Evolutionary conservation across 2,113 vertebrate genomes (phyloP).

Genomic region (Actenoides lindsayi): DNA sequence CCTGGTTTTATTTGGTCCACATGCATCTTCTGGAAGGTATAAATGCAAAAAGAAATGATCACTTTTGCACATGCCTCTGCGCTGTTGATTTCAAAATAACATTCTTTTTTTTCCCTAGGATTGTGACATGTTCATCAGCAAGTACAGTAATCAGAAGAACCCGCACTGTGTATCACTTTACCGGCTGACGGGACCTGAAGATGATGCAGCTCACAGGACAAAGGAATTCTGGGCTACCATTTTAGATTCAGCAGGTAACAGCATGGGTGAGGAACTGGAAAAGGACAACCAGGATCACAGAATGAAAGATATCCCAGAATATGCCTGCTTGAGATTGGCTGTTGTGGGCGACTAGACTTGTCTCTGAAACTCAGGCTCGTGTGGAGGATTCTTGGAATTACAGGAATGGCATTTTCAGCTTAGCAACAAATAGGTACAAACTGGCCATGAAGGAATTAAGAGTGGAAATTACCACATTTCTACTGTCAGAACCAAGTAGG

Average conservation of each 20-base stretch:
- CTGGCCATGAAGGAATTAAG: not conserved
- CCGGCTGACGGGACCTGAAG: constrained; percentile 74
- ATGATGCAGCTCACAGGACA: constrained; percentile 68
- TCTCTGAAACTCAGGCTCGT: not conserved
- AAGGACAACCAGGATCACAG: not conserved
- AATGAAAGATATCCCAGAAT: not conserved
- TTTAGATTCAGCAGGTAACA: constrained; percentile 82
- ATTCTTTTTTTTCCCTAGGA: constrained; percentile 67
- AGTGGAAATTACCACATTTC: not conserved
- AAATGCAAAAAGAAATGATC: not conserved
- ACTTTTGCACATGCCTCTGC: not conserved
- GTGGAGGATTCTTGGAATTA: not conserved
- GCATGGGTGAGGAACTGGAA: not conserved
- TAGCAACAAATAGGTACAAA: not conserved
- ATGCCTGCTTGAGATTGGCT: not conserved
- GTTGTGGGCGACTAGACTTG: not conserved
- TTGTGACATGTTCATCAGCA: constrained; percentile 85
- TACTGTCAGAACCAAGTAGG: not conserved
- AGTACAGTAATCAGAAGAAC: constrained; percentile 83
- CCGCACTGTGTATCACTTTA: constrained; percentile 83
- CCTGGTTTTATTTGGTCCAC: not conserved
- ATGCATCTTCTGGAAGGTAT: not conserved
- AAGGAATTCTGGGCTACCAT: constrained; percentile 85
- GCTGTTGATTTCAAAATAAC: not conserved
- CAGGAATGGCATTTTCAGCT: not conserved